Base-by-base conservation (phyloP, 2,888 invertebrate genomes). In the Melinaea menophilus region DNA sequence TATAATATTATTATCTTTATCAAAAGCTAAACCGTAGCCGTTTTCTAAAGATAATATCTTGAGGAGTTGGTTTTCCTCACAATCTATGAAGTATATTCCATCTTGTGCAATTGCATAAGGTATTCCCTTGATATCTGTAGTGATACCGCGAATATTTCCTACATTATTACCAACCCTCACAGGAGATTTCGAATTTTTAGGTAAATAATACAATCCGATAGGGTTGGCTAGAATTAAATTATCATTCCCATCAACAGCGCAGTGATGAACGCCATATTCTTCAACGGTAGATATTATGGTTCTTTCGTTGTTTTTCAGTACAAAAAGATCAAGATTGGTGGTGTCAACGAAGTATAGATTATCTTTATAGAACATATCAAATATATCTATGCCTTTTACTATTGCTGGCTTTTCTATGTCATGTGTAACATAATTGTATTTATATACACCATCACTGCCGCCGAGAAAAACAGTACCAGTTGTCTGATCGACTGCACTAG, bases 371-470 rank as follows among this genome's bases (percentile, higher is more conserved):
- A 72, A 79, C 83, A 85, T 84, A 65, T 85, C 83, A 37, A 84
- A 84, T 35, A 85, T 77, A 66, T 85, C 86, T 31, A 79, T 66
- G 12, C 76, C 75, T 33, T 66, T 58, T 3, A 84, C 65, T 33
- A 85, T 35, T 1, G 79, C 73, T 5, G 78, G 75, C 54, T 71
- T 77, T 22, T 75, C 73, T 46, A 83, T 69, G 63, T 77, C 75
- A 13, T 74, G 73, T 22, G 74, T 78, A 33, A 55, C 22, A 58
- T 79, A 79, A 73, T 81, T 80, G 71, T 79, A 85, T 64, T 73
- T 73, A 68, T 73, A 85, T 70, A 85, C 82, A n/a, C 85, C 85
- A 56, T 83, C 77, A 67, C 84, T 84, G 0, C 84, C 86, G 54
- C 85, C 85, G 4, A 86, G 76, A 65, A 78, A 86, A 5, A 82